phyloP scores from a whole-genome alignment of 1,140 invertebrate species.

The Drosophila tani region DNA sequence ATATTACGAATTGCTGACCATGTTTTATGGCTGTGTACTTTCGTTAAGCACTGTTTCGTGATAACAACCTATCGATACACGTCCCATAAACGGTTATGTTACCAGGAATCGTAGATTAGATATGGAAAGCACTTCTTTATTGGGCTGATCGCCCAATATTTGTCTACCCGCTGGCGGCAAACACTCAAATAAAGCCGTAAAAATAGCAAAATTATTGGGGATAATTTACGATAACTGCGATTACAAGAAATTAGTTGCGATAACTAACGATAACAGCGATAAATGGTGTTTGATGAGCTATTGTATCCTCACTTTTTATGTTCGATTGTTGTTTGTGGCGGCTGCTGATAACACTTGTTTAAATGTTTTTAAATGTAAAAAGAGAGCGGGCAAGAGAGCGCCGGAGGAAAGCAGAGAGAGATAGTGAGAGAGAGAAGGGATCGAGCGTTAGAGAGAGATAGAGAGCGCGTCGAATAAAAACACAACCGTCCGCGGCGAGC shows the following conservation, averaged over 20 bases:
- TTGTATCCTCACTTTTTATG: slow-evolving; percentile 22
- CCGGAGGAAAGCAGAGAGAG: neutral
- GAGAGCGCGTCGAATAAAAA: slow-evolving; percentile 36
- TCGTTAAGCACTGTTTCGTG: slow-evolving; percentile 17
- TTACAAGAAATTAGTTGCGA: neutral
- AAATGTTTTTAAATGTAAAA: slow-evolving; percentile 36
- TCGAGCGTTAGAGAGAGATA: slow-evolving; percentile 16
- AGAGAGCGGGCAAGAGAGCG: slow-evolving; percentile 10
- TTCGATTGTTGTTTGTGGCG: slow-evolving; percentile 33
- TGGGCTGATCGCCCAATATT: slow-evolving; percentile 37
- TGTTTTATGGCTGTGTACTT: slow-evolving; percentile 25
- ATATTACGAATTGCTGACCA: too few species aligned
- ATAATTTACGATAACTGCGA: slow-evolving; percentile 34
- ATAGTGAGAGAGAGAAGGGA: neutral
- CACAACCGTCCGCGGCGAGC: slow-evolving; percentile 69
- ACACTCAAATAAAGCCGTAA: slow-evolving; percentile 14
- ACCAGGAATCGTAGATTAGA: slow-evolving; percentile 43
- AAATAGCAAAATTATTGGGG: neutral
- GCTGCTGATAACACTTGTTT: slow-evolving; percentile 46
- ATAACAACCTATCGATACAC: slow-evolving; percentile 43
- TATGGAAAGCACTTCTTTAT: slow-evolving; percentile 27
- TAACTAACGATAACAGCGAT: slow-evolving; percentile 3
- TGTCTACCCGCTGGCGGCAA: slow-evolving; percentile 22
- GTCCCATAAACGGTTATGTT: slow-evolving; percentile 47
- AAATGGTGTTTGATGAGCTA: slow-evolving; percentile 8